Conservation (phyloP, 2,888 invertebrate species). For the Drosophila testacea region DNA sequence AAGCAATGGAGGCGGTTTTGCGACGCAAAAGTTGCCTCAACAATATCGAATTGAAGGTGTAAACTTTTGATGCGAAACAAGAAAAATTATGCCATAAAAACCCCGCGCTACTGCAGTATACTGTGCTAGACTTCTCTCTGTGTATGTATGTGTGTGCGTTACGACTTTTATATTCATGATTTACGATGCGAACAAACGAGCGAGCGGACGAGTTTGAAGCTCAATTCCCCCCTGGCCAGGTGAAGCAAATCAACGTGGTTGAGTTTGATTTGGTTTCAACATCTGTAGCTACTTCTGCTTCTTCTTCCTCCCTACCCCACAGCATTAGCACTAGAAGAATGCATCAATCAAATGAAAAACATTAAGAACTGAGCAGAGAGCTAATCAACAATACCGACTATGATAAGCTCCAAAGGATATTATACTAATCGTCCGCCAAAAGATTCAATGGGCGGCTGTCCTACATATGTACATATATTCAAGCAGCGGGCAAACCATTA, state of each 20-base stretch:
- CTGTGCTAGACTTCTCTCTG: conserved; percentile 27
- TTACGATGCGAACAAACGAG: conserved; percentile 57
- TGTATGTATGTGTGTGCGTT: conserved; percentile 8
- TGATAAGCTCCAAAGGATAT: conserved; percentile 56
- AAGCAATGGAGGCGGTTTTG: conserved; percentile 8
- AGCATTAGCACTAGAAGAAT: conserved; percentile 33
- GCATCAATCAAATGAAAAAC: conserved; percentile 66
- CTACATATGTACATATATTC: not conserved
- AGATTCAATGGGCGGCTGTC: conserved; percentile 11
- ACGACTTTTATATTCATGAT: conserved; percentile 71
- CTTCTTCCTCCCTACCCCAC: not conserved
- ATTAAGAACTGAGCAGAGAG: conserved; percentile 46
- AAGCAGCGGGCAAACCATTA: not conserved
- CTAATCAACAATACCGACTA: conserved; percentile 38
- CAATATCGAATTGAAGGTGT: conserved; percentile 34
- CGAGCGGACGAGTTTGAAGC: conserved; percentile 12
- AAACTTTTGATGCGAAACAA: conserved; percentile 47
- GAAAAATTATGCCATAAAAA: conserved; percentile 69
- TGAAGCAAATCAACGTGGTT: conserved; percentile 61
- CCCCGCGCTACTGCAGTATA: conserved; percentile 24
- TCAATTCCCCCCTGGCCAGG: conserved; percentile 60
- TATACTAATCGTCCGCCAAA: conserved; percentile 59
- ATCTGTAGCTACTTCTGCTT: conserved; percentile 18
- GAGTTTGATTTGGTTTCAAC: conserved; percentile 14
- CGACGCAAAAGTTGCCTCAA: conserved; percentile 15